Conservation (phyloP, 2,113 vertebrate genomes). For the Scophthalmus maximus region DNA sequence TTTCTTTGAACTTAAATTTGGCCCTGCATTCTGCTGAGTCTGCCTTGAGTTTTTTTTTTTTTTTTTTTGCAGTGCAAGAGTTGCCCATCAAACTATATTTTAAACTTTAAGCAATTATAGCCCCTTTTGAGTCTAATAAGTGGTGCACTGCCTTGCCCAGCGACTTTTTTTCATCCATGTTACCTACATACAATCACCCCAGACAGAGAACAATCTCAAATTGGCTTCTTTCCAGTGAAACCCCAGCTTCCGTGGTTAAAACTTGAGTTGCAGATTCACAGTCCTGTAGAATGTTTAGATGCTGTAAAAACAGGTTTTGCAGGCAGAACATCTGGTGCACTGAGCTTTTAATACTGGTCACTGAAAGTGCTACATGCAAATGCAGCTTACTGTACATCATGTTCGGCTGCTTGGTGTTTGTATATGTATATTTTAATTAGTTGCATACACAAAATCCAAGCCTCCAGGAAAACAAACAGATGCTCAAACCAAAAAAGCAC, state of each 20-base stretch:
- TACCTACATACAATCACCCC: no score
- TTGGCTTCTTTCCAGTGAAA: no score
- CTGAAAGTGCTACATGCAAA: background rate
- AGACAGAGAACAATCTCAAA: no score
- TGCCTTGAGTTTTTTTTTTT: background rate
- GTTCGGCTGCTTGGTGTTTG: background rate
- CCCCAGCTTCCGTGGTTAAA: no score
- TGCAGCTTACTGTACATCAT: background rate
- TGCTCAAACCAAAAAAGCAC: background rate
- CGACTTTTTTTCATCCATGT: no score
- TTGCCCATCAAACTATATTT: background rate
- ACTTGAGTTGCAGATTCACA: no score
- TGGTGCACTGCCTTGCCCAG: no score
- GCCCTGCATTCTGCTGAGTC: constrained; percentile 27
- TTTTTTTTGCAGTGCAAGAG: no score
- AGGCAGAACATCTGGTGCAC: background rate
- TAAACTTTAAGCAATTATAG: background rate
- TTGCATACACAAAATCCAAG: background rate
- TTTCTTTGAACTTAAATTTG: constrained; percentile 15
- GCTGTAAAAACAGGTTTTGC: background rate
- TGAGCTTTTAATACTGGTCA: background rate
- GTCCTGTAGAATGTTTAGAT: no score
- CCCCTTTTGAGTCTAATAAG: no score
- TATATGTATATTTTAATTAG: background rate
- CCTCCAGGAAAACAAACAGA: background rate